Evolutionary conservation across 2,797 vertebrate genomes (phyloP), one percentile per base, ranked within the genome.

Genomic region (Anniella stebbinsi): DNA sequence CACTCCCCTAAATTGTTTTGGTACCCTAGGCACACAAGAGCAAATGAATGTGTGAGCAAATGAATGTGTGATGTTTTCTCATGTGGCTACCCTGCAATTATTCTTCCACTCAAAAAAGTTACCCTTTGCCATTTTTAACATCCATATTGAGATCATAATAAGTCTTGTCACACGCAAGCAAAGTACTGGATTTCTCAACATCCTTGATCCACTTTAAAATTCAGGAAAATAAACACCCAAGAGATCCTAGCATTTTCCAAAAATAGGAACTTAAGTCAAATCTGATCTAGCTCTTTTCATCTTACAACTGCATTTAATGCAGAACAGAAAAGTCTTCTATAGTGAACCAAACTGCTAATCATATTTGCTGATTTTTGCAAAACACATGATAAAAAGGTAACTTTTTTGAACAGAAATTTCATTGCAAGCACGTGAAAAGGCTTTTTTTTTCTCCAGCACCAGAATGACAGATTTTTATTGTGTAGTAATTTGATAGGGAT

Each of bases 11-110:
- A 94, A 84, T 94, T 94, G 91, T 96, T 95, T 91, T 94, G 94
- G 93, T 96, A 97, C 95, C 95, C 95, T 93, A 96, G 92, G 93
- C 95, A 95, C 90, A 93, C 94, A 94, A 91, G 96, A 97, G 95
- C 88, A 89, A 92, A 78, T 94, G 88, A n/a, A n/a, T n/a, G n/a
- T n/a, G n/a, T n/a, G 96, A 97, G 95, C 88, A 89, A 92, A 78
- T 94, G 88, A 95, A 96, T 95, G 90, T 93, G 91, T 89, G 88
- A 91, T 96, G 93, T 93, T 92, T 93, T 89, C 92, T 96, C 92
- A 92, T 94, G 90, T 72, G 95, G 92, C 84, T 95, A 96, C 96
- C 91, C 94, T 90, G 96, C 92, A 90, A 84, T 95, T 94, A 91
- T 95, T 95, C 92, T 94, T 96, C 92, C 93, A 86, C 88, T 94